Evolutionary conservation across 2,113 vertebrate genomes (phyloP).

Genomic region (Diphyllodes magnificus): DNA sequence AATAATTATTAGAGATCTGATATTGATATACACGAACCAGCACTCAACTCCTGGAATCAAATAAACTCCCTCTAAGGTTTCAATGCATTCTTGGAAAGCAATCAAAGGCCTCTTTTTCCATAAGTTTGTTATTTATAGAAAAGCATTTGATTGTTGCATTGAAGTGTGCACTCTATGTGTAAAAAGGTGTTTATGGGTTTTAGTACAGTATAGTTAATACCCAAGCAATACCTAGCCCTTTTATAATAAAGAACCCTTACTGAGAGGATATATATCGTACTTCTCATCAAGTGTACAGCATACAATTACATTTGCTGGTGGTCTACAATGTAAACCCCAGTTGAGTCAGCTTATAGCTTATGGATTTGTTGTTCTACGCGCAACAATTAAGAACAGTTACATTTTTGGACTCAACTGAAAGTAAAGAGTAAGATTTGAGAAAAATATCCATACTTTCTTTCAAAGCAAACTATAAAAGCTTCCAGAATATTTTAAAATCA

Average conservation of each 20-base stretch:
- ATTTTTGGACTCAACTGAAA: not conserved
- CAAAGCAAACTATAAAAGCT: not conserved
- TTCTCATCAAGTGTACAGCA: slow-evolving; percentile 49
- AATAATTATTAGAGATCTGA: not conserved
- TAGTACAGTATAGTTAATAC: slow-evolving; percentile 78
- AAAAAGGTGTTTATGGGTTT: slow-evolving; percentile 80
- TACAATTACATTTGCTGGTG: slow-evolving; percentile 67
- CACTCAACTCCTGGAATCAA: not conserved
- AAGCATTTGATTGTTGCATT: slow-evolving; percentile 73
- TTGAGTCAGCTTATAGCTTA: not conserved
- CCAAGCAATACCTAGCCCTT: slow-evolving; percentile 65
- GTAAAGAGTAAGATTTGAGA: not conserved
- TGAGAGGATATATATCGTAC: slow-evolving; percentile 60
- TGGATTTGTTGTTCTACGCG: not conserved
- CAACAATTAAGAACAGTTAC: not conserved
- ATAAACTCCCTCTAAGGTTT: slow-evolving; percentile 50
- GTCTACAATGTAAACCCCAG: slow-evolving; percentile 49
- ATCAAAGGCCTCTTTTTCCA: slow-evolving; percentile 65
- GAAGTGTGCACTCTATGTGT: slow-evolving; percentile 71
- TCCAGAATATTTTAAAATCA: not conserved
- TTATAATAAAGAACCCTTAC: slow-evolving; percentile 68
- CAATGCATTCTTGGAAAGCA: slow-evolving; percentile 68
- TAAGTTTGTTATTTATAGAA: slow-evolving; percentile 76
- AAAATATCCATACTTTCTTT: not conserved
- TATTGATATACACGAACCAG: not conserved